Evolutionary conservation across 1,140 invertebrate genomes (phyloP).

Genomic region (Phymastichus coffea): DNA sequence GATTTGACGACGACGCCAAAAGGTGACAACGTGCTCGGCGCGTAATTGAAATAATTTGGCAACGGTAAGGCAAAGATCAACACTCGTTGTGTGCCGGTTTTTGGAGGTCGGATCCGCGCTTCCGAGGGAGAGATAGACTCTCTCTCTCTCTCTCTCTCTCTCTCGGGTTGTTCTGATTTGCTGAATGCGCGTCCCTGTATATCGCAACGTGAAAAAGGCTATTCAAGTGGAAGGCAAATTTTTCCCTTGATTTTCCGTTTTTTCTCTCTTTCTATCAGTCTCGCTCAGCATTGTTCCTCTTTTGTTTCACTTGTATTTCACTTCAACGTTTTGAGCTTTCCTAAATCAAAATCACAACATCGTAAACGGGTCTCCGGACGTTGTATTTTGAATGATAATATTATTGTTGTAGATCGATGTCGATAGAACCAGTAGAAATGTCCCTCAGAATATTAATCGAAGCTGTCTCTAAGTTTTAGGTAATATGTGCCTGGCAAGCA

Average conservation of each 20-base stretch:
- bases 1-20: no score
- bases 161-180: neutral
- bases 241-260: neutral
- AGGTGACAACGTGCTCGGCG: neutral
- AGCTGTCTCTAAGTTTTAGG: no score
- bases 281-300: no score
- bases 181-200: neutral
- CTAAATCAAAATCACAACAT: no score
- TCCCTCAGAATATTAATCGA: no score
- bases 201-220: constrained; percentile 2
- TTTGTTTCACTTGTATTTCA: no score
- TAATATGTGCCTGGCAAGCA: no score
- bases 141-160: neutral
- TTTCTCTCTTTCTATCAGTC: neutral
- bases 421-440: no score
- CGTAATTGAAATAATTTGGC: constrained; percentile 11
- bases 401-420: no score
- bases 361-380: no score
- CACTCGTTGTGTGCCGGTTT: neutral
- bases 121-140: neutral
- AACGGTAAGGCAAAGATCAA: constrained; percentile 1
- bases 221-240: neutral
- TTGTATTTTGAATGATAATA: no score
- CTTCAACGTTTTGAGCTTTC: no score
- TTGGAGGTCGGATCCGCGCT: neutral